Evolutionary conservation across 1,140 invertebrate species (phyloP).

Genomic region (Tribolium madens): DNA sequence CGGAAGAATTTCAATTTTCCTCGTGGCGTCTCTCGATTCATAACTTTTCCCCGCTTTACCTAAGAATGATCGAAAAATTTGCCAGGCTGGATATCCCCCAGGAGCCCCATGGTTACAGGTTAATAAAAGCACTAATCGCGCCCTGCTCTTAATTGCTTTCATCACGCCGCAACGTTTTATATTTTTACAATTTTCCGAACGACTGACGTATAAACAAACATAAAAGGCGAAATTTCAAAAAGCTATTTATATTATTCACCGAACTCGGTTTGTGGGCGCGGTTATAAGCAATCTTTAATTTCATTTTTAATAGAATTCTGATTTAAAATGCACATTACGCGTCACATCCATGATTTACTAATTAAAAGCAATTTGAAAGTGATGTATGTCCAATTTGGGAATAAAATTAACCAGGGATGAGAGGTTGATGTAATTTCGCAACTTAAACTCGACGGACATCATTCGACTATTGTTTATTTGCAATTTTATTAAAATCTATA

Average conservation of each 20-base stretch:
- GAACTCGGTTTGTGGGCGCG: not conserved
- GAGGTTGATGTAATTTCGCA: slow-evolving; percentile 7
- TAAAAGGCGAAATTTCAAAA: slow-evolving; percentile 36
- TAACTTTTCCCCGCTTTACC: slow-evolving; percentile 25
- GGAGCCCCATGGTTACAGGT: slow-evolving; percentile 12
- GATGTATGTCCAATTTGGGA: slow-evolving; percentile 2
- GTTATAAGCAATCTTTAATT: slow-evolving; percentile 28
- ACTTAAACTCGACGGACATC: not conserved
- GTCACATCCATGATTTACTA: slow-evolving; percentile 16
- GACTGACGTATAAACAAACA: slow-evolving; percentile 33
- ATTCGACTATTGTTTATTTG: not conserved
- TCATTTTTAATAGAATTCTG: slow-evolving; percentile 32
- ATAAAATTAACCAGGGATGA: not conserved
- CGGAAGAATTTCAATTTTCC: slow-evolving; percentile 38
- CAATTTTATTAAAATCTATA: not conserved
- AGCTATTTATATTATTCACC: slow-evolving; percentile 35
- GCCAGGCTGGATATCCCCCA: slow-evolving; percentile 23
- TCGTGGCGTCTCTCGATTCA: slow-evolving; percentile 30
- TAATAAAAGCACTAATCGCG: slow-evolving; percentile 28
- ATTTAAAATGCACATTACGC: slow-evolving; percentile 1
- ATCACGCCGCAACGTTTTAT: slow-evolving; percentile 21
- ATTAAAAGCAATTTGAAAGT: slow-evolving; percentile 26
- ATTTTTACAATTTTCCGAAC: slow-evolving; percentile 33
- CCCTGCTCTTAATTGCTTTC: slow-evolving; percentile 25
- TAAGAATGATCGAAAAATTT: slow-evolving; percentile 36